Base-by-base conservation (phyloP, 2,113 vertebrate genomes). In the Prunella himalayana region DNA sequence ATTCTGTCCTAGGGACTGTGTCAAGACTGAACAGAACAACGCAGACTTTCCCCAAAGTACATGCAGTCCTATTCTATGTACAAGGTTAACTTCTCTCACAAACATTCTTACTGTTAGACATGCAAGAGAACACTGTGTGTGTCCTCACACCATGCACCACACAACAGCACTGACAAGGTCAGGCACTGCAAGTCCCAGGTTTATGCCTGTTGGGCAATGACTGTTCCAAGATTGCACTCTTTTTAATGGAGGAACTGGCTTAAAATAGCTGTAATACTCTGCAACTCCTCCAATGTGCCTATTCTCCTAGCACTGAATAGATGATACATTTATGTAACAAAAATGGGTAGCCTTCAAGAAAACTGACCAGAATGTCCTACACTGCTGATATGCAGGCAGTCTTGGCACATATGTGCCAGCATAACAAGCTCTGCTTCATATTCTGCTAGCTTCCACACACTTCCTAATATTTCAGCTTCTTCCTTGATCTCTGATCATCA, bases 141-240 rank as follows among this genome's bases (percentile, higher is more conserved):
- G 18, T 54, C 39, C 42, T 44, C 49, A n/a, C 2, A 6, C 35
- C 7, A 2, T 0, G 0, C n/a, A 13, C 7, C 4, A 13, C 35
- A 25, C 22, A 72, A 4, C 4, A 61, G 23, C 39, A 15, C n/a
- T 2, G 3, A 8, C 0, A 0, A 77, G 31, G 37, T 28, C 68
- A 86, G 33, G 37, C 35, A 21, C n/a, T 57, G 23, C 45, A 23
- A 31, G 39, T 13, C 33, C 20, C 15, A 59, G 11, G 5, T 39
- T 51, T 42, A 27, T 65, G 44, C 31, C 28, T 33, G 1, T 20
- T 61, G 9, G 8, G 10, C 41, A 80, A 42, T 5, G 17, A 31
- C 21, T 13, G 5, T n/a, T 53, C 28, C 59, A 28, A 63, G 20
- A 51, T 42, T 39, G 14, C 5, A 59, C 37, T 24, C 25, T 44